Conservation (phyloP, 2,888 invertebrate species). For the Liodrosophila aerea region DNA sequence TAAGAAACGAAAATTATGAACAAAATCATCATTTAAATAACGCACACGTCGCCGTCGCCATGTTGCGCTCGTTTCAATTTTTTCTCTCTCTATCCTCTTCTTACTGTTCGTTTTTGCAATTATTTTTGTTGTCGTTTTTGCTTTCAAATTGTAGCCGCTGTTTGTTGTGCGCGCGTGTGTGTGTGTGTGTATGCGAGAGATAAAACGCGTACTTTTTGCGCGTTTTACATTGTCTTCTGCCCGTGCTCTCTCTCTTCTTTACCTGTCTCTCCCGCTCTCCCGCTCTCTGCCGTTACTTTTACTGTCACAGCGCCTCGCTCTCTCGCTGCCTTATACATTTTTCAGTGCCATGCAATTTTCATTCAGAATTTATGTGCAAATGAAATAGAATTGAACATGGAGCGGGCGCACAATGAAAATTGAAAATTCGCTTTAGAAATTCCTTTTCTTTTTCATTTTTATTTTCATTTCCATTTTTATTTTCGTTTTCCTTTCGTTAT, state of each 20-base stretch:
- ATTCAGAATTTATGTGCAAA: constrained; percentile 69
- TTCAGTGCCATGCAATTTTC: constrained; percentile 69
- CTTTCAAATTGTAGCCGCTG: constrained; percentile 58
- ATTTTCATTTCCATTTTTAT: constrained; percentile 7
- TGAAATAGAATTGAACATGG: constrained; percentile 73
- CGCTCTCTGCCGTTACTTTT: constrained; percentile 3
- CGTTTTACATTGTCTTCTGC: constrained; percentile 37
- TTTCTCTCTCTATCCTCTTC: constrained; percentile 29
- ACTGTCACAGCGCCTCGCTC: constrained; percentile 13
- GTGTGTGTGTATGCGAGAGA: constrained; percentile 56
- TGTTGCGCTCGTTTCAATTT: constrained; percentile 58
- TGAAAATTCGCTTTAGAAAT: constrained; percentile 44
- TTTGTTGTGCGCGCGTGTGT: constrained; percentile 36
- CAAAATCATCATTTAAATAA: constrained; percentile 73
- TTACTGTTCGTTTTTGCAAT: constrained; percentile 45
- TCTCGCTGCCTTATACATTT: constrained; percentile 47
- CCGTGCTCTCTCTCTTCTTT: constrained; percentile 12
- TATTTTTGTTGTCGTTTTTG: constrained; percentile 58
- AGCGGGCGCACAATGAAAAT: constrained; percentile 62
- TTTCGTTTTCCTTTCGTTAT: constrained; percentile 7
- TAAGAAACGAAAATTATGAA: constrained; percentile 27
- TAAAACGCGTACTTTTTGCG: constrained; percentile 62
- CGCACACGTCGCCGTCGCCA: constrained; percentile 69
- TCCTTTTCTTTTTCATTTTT: constrained; percentile 10
- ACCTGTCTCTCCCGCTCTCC: neutral